These are phyloP conservation scores for Scomberomorus guttatus DNA, from an alignment of 2,797 vertebrate genomes.

Conservation along the genomic window DNA sequence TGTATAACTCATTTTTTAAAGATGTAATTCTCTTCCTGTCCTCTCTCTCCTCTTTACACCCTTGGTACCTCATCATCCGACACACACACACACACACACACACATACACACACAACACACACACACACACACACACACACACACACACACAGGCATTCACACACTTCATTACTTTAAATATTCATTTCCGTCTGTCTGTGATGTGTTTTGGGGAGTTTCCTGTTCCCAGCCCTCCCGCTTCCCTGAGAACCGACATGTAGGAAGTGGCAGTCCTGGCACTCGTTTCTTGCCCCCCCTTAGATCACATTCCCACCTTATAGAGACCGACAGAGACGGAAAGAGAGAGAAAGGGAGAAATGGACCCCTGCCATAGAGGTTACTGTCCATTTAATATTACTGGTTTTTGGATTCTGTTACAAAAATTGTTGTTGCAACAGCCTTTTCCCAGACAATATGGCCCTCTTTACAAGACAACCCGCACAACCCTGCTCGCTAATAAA, in stretches of 20 bases:
- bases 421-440: conserved; percentile 53
- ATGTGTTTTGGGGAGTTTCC: conserved; percentile 82
- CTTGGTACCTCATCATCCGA: conserved; percentile 60
- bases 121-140: conserved; percentile 35
- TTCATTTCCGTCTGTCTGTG: conserved; percentile 82
- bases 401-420: conserved; percentile 63
- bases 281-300: conserved; percentile 51
- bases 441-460: conserved; percentile 68
- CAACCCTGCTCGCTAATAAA: conserved; percentile 68
- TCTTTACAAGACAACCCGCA: conserved; percentile 56
- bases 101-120: conserved; percentile 34
- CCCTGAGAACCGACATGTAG: conserved; percentile 82
- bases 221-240: conserved; percentile 80
- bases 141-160: conserved; percentile 40
- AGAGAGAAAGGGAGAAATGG: conserved; percentile 38
- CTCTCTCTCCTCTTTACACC: conserved; percentile 52
- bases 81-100: conserved; percentile 27
- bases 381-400: conserved; percentile 64
- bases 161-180: conserved; percentile 82
- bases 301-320: conserved; percentile 62
- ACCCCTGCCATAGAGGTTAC: conserved; percentile 53
- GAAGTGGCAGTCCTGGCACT: conserved; percentile 80
- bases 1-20: conserved; percentile 49
- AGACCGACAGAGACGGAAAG: conserved; percentile 22
- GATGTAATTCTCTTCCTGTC: conserved; percentile 54